Base-by-base conservation (phyloP, 2,113 vertebrate species). In the Limanda limanda region DNA sequence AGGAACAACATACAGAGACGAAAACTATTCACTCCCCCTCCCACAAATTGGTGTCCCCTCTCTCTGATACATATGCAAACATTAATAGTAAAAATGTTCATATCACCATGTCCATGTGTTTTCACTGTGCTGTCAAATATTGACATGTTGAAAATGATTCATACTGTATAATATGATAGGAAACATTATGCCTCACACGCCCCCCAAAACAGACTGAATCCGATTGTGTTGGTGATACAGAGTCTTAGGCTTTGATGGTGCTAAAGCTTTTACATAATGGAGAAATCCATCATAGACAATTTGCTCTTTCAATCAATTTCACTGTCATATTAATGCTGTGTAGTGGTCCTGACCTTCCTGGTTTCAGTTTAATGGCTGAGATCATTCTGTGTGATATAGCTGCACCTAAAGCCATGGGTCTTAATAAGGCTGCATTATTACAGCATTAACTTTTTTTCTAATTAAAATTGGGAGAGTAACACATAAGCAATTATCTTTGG, bases 401-500 rank as follows among this genome's bases (percentile, higher is more conserved):
- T 84, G 47, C 71, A 83, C 87, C 84, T 63, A 72, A 58, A 86
- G 90, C 83, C 74, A 76, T 47, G 56, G 74, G 79, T 81, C 81
- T 74, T 74, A 85, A 87, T 80, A 84, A 77, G 55, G 25, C 78
- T 47, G 64, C 72, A 71, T 88, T 86, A 81, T 76, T 79, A 83
- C 21, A n/a, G 27, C 10, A 80, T 92, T 87, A 88, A 60, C 77
- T 82, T 74, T 82, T 17, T 71, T 72, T 40, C 67, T 88, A 87
- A 90, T 89, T 89, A 89, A 86, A 87, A 82, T 67, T n/a, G 35
- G 54, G 61, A 86, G 80, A 74, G 76, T 78, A 76, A 84, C 59
- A 79, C 77, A 84, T 5, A 61, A 67, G 74, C 78, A 79, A 85
- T 88, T 86, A 83, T 81, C 74, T 81, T 71, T 21, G 21, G 65